A percentile compares a stretch with the other conserved stretches of the same genome.
Conservation (phyloP, 35 echinoderm and acorn worm species). For the Stichopus chloronotus region DNA sequence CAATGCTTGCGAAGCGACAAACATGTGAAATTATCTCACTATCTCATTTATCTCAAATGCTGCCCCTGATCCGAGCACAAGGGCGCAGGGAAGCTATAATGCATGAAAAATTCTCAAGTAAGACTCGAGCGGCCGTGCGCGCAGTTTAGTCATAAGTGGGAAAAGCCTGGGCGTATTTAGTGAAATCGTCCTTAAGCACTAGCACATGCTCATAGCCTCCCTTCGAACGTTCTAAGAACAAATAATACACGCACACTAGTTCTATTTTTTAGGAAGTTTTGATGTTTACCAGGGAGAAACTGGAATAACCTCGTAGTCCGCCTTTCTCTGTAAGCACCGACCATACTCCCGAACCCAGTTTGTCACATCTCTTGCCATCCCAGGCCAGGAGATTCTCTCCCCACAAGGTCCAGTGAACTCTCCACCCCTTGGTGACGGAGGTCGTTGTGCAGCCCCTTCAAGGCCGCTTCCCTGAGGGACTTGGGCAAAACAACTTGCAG, state of each 20-base stretch:
- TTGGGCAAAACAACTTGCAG: not conserved
- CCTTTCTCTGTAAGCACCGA: slow-evolving; percentile 60
- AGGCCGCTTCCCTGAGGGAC: slow-evolving; percentile 15
- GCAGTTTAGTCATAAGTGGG: slow-evolving; percentile 39
- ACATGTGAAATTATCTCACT: slow-evolving; percentile 54
- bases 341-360: too few relatives aligned
- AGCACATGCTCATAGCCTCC: too few relatives aligned
- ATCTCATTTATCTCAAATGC: slow-evolving; percentile 62
- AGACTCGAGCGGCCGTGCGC: slow-evolving; percentile 47
- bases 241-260: slow-evolving; percentile 70
- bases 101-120: slow-evolving; percentile 71
- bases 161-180: slow-evolving; percentile 7
- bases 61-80: slow-evolving; percentile 72
- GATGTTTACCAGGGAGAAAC: slow-evolving; percentile 60
- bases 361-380: slow-evolving; percentile 56
- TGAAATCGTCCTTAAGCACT: slow-evolving; percentile 55
- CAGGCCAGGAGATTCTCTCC: slow-evolving; percentile 69
- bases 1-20: slow-evolving; percentile 12
- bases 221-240: slow-evolving; percentile 29
- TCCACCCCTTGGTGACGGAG: slow-evolving; percentile 62
- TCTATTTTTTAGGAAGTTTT: slow-evolving; percentile 55
- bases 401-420: slow-evolving; percentile 29
- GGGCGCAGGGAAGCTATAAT: slow-evolving; percentile 63
- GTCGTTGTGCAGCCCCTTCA: slow-evolving; percentile 53
- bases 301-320: not conserved